phyloP scores from a whole-genome alignment of 2,113 vertebrate species.

The Pelvicachromis taeniatus region DNA sequence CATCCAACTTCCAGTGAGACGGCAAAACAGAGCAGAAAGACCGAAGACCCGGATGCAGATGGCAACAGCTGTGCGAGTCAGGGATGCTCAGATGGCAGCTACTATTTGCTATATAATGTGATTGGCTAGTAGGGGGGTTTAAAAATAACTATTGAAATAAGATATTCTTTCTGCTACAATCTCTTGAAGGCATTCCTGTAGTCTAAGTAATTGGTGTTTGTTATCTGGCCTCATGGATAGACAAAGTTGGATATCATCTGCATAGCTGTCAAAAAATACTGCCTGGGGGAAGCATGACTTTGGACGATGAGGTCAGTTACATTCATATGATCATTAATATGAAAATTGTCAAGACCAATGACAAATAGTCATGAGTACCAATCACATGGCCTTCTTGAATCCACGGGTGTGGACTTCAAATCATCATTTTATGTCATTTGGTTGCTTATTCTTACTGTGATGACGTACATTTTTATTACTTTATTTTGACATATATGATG shows the following conservation, averaged over 20 bases:
- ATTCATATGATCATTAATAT: not conserved
- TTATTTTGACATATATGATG: not conserved
- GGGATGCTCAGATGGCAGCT: not conserved
- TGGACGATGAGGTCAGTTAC: not conserved
- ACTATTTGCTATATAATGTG: not conserved
- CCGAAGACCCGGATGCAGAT: not conserved
- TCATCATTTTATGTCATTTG: not conserved
- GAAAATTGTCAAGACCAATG: not conserved
- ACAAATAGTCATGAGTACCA: not conserved
- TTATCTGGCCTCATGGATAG: not conserved
- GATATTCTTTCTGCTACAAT: not conserved
- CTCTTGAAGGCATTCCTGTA: not conserved
- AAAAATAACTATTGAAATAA: not conserved
- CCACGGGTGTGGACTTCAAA: not conserved
- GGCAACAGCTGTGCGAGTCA: not conserved
- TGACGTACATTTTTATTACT: not conserved
- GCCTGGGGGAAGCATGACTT: not conserved
- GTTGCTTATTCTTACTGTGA: not conserved
- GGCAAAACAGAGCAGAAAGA: too few relatives aligned
- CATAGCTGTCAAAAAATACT: not conserved
- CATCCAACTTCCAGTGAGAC: too few relatives aligned
- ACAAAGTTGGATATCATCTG: not conserved
- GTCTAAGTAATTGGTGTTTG: not conserved
- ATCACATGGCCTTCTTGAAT: not conserved
- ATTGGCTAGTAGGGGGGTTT: not conserved